Evolutionary conservation across 2,113 vertebrate genomes (phyloP).

Genomic region (Myotis lucifugus): DNA sequence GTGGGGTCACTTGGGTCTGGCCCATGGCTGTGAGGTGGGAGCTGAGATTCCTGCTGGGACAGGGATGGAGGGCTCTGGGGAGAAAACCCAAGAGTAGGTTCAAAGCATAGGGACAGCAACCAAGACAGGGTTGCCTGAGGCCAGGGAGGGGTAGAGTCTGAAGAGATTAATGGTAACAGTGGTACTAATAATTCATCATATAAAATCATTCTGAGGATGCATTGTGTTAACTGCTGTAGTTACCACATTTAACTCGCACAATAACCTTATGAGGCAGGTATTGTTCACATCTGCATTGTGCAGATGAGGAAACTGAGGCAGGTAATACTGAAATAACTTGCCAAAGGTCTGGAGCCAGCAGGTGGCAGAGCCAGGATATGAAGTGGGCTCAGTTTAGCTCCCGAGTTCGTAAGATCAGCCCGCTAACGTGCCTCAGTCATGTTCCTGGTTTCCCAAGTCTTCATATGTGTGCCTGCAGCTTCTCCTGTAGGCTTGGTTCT

Average conservation of each 20-base stretch:
- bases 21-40: background rate
- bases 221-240: no score
- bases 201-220: background rate
- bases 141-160: background rate
- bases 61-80: background rate
- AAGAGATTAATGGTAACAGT: background rate
- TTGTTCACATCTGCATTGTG: background rate
- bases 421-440: rapidly evolving
- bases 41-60: background rate
- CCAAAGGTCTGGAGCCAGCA: background rate
- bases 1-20: rapidly evolving
- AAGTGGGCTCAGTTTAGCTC: no score
- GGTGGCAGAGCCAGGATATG: background rate
- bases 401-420: background rate
- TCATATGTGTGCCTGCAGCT: background rate
- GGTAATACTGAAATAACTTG: background rate
- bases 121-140: background rate
- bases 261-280: background rate
- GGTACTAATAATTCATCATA: no score
- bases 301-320: background rate
- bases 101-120: background rate
- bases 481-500: background rate
- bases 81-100: background rate
- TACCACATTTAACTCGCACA: background rate
- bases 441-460: background rate